Percentiles rank a stretch among this genome's conserved stretches.
These are phyloP conservation scores for Clavelina lepadiformis DNA, from an alignment of 23 tunicate genomes.

Conservation along the genomic window DNA sequence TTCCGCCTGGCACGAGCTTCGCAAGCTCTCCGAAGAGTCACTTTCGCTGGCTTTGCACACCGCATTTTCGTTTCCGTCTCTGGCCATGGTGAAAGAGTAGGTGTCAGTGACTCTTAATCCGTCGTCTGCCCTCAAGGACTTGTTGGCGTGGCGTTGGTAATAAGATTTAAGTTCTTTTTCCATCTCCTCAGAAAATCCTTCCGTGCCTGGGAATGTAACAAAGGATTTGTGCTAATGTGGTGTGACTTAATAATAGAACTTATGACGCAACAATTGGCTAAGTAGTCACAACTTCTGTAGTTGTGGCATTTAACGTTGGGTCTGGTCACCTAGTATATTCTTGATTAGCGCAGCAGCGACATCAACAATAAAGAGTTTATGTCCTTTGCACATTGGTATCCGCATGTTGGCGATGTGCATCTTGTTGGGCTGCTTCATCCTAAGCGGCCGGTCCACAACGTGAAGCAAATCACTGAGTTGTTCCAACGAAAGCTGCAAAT, in stretches of 20 bases:
- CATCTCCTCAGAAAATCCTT: conserved; percentile 64
- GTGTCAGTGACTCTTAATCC: conserved; percentile 24
- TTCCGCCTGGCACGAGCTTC: too few relatives aligned
- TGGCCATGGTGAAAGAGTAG: too few relatives aligned
- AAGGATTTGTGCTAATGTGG: too few relatives aligned
- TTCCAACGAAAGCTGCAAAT: conserved; percentile 46
- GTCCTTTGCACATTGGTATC: conserved; percentile 47
- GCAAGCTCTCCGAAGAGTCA: too few relatives aligned
- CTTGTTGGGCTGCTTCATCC: conserved; percentile 50
- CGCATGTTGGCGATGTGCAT: conserved; percentile 50
- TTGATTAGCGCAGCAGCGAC: conserved; percentile 73
- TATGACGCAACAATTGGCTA: too few relatives aligned
- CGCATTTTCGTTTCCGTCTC: too few relatives aligned
- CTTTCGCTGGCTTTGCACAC: too few relatives aligned
- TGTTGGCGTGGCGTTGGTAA: conserved; percentile 29
- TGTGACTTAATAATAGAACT: too few relatives aligned
- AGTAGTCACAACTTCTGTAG: too few relatives aligned
- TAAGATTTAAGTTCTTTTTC: conserved; percentile 51
- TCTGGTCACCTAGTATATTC: conserved; percentile 54
- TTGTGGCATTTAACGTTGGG: too few relatives aligned
- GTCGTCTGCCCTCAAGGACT: conserved; percentile 11
- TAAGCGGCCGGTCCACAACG: conserved; percentile 46
- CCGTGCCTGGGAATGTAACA: conserved; percentile 20
- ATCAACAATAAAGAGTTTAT: conserved; percentile 52
- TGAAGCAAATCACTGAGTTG: conserved; percentile 51